Conservation (phyloP, 2,888 invertebrate genomes). For the Schrankia costaestrigalis region DNA sequence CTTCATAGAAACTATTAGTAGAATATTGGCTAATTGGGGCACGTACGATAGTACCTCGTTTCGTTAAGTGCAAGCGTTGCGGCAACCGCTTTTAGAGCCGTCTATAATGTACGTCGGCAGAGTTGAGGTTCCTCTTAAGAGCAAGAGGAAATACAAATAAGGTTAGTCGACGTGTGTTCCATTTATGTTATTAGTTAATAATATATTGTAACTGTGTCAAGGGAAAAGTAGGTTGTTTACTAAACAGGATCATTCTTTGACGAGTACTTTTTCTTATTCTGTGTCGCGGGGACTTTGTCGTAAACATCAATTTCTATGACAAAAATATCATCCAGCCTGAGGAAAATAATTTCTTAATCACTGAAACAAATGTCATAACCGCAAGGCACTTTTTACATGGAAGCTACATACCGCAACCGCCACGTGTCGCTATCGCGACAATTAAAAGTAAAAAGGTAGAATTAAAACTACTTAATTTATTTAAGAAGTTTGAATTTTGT, state of each 20-base stretch:
- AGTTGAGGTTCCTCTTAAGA: slow-evolving; percentile 19
- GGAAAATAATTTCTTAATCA: no score
- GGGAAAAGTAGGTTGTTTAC: background rate
- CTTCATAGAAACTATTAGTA: slow-evolving; percentile 32
- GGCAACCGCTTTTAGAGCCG: slow-evolving; percentile 38
- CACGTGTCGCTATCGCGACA: no score
- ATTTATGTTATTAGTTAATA: no score
- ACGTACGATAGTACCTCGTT: slow-evolving; percentile 23
- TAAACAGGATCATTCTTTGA: background rate
- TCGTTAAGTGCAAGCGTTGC: slow-evolving; percentile 35
- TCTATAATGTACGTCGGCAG: slow-evolving; percentile 36
- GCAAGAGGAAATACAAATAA: slow-evolving; percentile 5
- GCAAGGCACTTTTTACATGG: no score
- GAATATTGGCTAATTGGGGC: slow-evolving; percentile 30
- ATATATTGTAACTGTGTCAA: no score
- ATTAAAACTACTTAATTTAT: no score
- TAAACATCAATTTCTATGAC: background rate
- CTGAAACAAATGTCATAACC: no score
- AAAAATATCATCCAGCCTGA: no score
- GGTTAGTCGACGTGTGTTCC: background rate
- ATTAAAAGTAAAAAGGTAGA: no score
- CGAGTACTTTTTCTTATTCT: background rate
- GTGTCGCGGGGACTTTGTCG: background rate
- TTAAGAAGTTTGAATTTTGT: no score
- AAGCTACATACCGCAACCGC: no score